These are phyloP conservation scores for Varanus salvator DNA, from an alignment of 2,113 vertebrate species.

Conservation along the genomic window DNA sequence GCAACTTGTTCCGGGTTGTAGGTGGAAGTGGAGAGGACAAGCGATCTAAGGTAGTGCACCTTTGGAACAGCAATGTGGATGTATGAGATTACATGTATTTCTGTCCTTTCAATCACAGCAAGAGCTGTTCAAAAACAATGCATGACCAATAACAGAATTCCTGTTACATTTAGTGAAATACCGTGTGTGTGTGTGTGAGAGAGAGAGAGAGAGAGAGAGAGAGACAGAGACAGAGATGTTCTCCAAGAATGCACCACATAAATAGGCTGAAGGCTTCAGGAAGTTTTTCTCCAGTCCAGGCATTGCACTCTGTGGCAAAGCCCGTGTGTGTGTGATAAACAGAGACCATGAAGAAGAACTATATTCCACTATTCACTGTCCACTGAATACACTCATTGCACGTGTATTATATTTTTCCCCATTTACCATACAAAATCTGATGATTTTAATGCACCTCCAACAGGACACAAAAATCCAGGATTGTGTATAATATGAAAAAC, in stretches of 20 bases:
- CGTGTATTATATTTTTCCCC: constrained; percentile 21
- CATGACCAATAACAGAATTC: neutral
- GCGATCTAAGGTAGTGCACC: constrained; percentile 68
- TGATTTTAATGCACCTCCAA: constrained; percentile 11
- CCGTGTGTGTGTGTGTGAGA: neutral
- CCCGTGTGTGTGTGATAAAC: no score
- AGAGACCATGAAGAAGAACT: no score
- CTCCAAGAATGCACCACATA: neutral
- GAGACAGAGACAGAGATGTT: neutral
- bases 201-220: no score
- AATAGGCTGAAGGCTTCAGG: neutral
- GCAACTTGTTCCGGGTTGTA: constrained; percentile 71
- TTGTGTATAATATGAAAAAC: neutral
- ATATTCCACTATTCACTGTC: neutral
- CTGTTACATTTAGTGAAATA: neutral
- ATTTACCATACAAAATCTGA: constrained; percentile 2
- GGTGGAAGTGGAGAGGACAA: constrained; percentile 63
- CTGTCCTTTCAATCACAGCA: neutral
- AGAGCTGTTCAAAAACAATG: neutral
- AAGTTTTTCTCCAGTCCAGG: no score
- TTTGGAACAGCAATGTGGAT: constrained; percentile 59
- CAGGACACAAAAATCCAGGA: neutral
- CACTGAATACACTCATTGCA: neutral
- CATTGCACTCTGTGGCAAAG: no score
- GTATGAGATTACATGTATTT: neutral